Base-by-base conservation (phyloP, 2,113 vertebrate species). In the Ctenomys sociabilis region DNA sequence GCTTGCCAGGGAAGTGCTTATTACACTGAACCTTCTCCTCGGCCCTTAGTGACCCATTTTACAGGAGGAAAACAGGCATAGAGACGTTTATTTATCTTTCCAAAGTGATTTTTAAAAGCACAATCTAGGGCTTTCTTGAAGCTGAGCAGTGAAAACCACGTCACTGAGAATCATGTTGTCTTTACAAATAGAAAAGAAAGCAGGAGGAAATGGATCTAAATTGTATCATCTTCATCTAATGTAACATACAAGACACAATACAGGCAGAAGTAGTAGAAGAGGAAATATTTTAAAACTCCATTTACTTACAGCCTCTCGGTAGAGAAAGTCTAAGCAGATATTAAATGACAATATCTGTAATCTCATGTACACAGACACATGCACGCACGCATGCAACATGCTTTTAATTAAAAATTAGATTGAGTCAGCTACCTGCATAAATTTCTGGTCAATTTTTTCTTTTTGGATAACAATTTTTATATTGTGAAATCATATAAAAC, bases 51-150 rank as follows among this genome's bases (percentile, higher is more conserved):
- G 13, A 72, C 24, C 14, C 35, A 49, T 21, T 35, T 85, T 78
- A 43, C 1, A 26, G 28, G n/a, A 57, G 84, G 66, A 61, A 28
- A 61, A 14, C 61, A 82, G 63, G 14, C 30, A 64, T 16, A 61
- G 32, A 86, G 43, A 43, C 26, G n/a, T 75, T 85, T 43, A 72
- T 75, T 90, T 86, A 66, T 12, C 26, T 21, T 68, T 43, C 37
- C 52, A 85, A 84, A 68, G 37, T 85, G 92, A 83, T 49, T 83
- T 52, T 77, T n/a, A 37, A 64, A 91, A 85, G 70, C 77, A 45
- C 17, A 81, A 9, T 32, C 19, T 66, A 35, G 4, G 86, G n/a
- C 49, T 92, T 32, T 78, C 32, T 63, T 89, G 17, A 52, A 82
- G 19, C 26, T 78, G n/a, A 52, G 61, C 32, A 73, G 16, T 61